Evolutionary conservation across 2,113 vertebrate species (phyloP).

Genomic region (Microcebus griseorufus): DNA sequence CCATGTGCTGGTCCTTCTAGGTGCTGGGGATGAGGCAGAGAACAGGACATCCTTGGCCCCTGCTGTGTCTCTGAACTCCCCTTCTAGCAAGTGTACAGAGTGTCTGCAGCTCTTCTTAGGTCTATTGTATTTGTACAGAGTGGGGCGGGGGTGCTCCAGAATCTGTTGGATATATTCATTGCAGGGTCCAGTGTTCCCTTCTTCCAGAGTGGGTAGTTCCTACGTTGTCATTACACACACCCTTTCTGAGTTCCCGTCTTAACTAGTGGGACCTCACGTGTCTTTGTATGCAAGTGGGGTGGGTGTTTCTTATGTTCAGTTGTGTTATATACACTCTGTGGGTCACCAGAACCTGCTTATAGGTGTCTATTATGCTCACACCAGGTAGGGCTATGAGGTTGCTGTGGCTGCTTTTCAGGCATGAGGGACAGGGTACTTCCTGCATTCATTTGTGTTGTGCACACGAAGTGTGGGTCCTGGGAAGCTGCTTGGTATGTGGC

Average conservation of each 20-base stretch:
- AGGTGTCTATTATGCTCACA: background rate
- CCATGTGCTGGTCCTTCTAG: background rate
- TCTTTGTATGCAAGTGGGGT: background rate
- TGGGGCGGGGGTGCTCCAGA: background rate
- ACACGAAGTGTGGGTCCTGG: background rate
- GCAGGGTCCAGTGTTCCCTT: background rate
- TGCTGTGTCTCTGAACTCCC: background rate
- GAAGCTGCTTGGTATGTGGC: background rate
- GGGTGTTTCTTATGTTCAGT: background rate
- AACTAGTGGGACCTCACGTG: background rate
- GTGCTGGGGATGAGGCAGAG: background rate
- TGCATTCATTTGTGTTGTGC: background rate
- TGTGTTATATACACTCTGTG: background rate
- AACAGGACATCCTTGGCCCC: background rate
- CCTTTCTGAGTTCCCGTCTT: background rate
- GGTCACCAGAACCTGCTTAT: background rate
- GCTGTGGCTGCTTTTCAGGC: background rate
- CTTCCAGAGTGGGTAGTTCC: background rate
- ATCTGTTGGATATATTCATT: too few relatives aligned
- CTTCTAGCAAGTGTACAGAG: background rate
- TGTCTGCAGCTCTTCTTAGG: background rate
- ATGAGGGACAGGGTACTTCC: fast-evolving
- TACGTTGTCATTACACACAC: background rate
- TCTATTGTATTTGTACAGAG: background rate
- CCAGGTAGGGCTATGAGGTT: background rate